Percentiles rank a stretch among this genome's conserved stretches.
phyloP scores from a whole-genome alignment of 2,113 vertebrate genomes.

The Hipposideros armiger region DNA sequence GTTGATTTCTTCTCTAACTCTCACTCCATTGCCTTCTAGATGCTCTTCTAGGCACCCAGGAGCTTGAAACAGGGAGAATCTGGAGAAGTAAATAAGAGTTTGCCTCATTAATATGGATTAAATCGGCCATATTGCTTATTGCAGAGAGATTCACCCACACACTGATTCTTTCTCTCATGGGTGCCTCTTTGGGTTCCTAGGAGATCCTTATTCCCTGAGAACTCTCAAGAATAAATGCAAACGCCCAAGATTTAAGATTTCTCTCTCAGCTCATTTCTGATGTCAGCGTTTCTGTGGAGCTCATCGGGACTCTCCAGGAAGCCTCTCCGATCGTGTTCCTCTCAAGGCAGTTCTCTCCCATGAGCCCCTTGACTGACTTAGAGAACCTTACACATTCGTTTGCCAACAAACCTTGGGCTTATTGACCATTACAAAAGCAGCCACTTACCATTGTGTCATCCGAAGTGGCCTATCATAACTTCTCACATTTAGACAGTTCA shows the following conservation, averaged over 20 bases:
- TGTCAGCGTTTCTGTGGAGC: background rate
- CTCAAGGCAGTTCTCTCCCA: background rate
- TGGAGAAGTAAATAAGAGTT: background rate
- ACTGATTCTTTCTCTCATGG: background rate
- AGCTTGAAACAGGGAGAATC: background rate
- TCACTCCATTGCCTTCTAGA: background rate
- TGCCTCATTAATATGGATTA: background rate
- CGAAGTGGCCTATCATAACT: background rate
- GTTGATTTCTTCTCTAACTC: constrained; percentile 3
- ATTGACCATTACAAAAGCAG: background rate
- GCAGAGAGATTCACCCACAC: background rate
- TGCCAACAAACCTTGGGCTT: no score
- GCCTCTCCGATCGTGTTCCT: background rate
- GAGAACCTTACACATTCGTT: background rate
- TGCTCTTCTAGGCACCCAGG: background rate
- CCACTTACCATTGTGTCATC: background rate
- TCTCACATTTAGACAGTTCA: background rate
- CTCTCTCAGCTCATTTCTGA: background rate
- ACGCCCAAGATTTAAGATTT: background rate
- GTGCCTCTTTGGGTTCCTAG: background rate
- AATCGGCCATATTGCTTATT: background rate
- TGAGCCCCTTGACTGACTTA: background rate
- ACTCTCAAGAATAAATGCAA: background rate
- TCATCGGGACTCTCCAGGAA: background rate
- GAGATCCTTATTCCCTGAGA: background rate